phyloP scores from a whole-genome alignment of 2,113 vertebrate species.

The Colius striatus region DNA sequence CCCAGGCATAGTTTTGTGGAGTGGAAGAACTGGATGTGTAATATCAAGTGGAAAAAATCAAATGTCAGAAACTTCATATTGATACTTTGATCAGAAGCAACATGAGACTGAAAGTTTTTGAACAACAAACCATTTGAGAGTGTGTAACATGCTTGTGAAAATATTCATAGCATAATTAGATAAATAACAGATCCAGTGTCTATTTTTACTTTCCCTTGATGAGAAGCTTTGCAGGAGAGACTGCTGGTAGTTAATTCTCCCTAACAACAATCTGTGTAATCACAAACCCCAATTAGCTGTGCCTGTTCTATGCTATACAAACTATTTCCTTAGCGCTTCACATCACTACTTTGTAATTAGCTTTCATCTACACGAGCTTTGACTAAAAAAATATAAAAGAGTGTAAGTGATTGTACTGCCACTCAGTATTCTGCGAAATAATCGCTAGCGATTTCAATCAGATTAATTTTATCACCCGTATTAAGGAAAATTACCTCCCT shows the following conservation, averaged over 20 bases:
- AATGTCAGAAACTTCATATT: conserved; percentile 57
- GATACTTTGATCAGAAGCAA: conserved; percentile 75
- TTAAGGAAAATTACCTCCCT: conserved; percentile 91
- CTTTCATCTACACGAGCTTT: conserved; percentile 93
- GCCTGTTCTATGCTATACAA: conserved; percentile 90
- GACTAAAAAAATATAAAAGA: conserved; percentile 93
- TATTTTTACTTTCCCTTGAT: conserved; percentile 89
- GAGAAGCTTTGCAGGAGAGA: conserved; percentile 93
- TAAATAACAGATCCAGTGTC: conserved; percentile 89
- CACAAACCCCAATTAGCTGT: conserved; percentile 98
- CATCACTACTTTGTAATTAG: conserved; percentile 97
- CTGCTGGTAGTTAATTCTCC: conserved; percentile 96
- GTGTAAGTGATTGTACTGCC: conserved; percentile 94
- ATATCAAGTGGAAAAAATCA: conserved; percentile 1
- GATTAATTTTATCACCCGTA: conserved; percentile 97
- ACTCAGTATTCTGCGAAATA: conserved; percentile 90
- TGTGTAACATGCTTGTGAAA: conserved; percentile 83
- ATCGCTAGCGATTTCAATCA: conserved; percentile 97
- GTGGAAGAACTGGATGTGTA: neutral
- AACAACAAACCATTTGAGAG: conserved; percentile 81
- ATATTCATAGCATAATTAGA: conserved; percentile 88
- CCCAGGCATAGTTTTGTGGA: neutral
- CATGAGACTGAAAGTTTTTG: conserved; percentile 74
- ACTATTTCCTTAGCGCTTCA: conserved; percentile 90
- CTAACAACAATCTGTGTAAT: conserved; percentile 99